A percentile compares a stretch with the other conserved stretches of the same genome.
Conservation (phyloP, 1,140 invertebrate species). For the Laodelphax striatellus region DNA sequence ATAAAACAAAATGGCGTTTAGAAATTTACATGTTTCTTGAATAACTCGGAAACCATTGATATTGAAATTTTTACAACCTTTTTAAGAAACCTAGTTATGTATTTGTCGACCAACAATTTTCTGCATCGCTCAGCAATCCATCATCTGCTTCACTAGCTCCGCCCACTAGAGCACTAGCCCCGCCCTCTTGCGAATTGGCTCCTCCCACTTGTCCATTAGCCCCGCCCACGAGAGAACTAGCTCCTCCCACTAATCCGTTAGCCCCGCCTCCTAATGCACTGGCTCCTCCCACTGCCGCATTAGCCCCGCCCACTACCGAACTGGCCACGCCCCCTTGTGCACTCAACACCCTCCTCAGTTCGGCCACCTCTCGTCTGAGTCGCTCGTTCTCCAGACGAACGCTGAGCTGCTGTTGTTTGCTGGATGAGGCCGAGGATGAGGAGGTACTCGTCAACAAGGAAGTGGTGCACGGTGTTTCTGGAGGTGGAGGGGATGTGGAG, state of each 20-base stretch:
- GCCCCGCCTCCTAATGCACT: neutral
- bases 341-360: constrained; percentile 25
- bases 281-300: too few species aligned
- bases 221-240: neutral
- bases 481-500: neutral
- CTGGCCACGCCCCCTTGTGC: constrained; percentile 5
- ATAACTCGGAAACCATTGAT: too few species aligned
- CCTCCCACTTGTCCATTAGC: constrained; percentile 28
- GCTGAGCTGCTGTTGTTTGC: constrained; percentile 25
- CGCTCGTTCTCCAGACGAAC: constrained; percentile 52
- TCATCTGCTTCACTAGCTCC: neutral
- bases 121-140: constrained; percentile 4
- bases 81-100: too few species aligned
- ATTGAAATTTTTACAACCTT: too few species aligned
- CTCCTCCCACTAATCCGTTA: too few species aligned
- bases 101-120: constrained; percentile 24
- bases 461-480: neutral
- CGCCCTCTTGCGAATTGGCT: constrained; percentile 20
- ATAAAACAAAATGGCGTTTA: too few species aligned
- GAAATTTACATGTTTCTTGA: too few species aligned
- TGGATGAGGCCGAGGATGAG: neutral
- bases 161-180: too few species aligned
- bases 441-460: neutral
- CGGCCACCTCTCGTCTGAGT: constrained; percentile 47
- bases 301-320: neutral